These are phyloP conservation scores for Zaprionus tsacasi DNA, from an alignment of 1,140 invertebrate genomes.

Conservation along the genomic window DNA sequence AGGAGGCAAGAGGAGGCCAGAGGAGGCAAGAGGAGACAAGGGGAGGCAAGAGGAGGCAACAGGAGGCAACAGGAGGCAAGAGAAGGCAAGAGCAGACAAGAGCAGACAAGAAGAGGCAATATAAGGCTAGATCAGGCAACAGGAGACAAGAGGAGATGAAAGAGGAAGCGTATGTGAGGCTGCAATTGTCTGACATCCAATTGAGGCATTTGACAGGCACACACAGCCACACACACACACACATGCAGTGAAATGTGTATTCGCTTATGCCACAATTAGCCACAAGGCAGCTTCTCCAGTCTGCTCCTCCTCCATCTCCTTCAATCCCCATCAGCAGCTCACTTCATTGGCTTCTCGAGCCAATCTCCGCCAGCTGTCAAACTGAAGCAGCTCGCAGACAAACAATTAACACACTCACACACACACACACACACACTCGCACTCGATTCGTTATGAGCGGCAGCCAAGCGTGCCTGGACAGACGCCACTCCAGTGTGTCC, in stretches of 20 bases:
- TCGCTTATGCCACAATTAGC: constrained; percentile 45
- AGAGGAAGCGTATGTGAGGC: neutral
- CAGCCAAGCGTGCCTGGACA: too few species aligned
- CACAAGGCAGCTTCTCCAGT: constrained; percentile 21
- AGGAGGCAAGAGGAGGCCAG: neutral
- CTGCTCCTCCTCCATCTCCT: neutral
- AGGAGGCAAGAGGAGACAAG: neutral
- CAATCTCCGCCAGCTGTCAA: constrained; percentile 30
- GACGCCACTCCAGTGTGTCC: constrained; percentile 21
- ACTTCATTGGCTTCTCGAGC: constrained; percentile 1
- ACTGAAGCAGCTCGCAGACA: constrained; percentile 40
- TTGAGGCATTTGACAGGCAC: constrained; percentile 36
- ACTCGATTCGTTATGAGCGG: too few species aligned
- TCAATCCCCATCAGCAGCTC: neutral
- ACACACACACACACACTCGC: neutral
- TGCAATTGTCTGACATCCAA: constrained; percentile 32
- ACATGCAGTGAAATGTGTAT: constrained; percentile 22
- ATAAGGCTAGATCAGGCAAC: too few species aligned
- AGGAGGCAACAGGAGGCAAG: too few species aligned
- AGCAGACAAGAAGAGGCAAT: too few species aligned
- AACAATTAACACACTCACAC: constrained; percentile 57
- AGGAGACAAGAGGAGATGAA: too few species aligned
- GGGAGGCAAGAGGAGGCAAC: too few species aligned
- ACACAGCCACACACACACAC: neutral
- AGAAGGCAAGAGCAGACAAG: too few species aligned